Conservation (phyloP, 1,140 invertebrate genomes). For the Drosophila arizonae region DNA sequence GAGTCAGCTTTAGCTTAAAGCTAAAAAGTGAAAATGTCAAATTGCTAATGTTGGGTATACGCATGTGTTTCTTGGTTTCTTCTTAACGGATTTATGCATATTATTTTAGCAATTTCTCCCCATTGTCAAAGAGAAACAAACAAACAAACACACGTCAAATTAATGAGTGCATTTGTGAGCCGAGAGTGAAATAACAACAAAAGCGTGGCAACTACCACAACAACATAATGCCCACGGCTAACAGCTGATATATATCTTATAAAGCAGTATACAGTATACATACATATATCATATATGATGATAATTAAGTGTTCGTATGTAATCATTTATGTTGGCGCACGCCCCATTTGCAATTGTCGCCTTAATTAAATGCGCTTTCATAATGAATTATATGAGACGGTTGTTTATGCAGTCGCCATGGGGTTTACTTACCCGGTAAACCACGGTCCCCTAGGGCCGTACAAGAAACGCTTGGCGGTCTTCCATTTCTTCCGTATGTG, state of each 20-base stretch:
- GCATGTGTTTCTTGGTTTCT: not conserved
- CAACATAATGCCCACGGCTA: conserved; percentile 1
- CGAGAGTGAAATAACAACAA: conserved; percentile 62
- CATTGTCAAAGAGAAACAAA: conserved; percentile 21
- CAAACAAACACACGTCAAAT: conserved; percentile 12
- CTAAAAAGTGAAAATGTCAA: conserved; percentile 16
- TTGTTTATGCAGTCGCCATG: not conserved
- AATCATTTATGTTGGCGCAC: conserved; percentile 54
- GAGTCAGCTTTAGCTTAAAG: conserved; percentile 2
- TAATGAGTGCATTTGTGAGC: conserved; percentile 69
- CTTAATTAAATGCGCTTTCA: conserved; percentile 63
- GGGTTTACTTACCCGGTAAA: conserved; percentile 82
- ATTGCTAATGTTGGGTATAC: not conserved
- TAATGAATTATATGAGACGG: conserved; percentile 34
- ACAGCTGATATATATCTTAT: conserved; percentile 5
- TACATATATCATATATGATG: conserved; percentile 7
- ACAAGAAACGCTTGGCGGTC: conserved; percentile 84
- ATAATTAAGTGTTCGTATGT: conserved; percentile 30
- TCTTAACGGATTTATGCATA: conserved; percentile 10
- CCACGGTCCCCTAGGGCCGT: conserved; percentile 86
- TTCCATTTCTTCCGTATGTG: conserved; percentile 85
- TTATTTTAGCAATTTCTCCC: conserved; percentile 23
- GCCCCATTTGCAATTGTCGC: conserved; percentile 75
- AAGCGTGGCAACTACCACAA: conserved; percentile 27
- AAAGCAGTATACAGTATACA: not conserved